Base-by-base conservation (phyloP, 1,140 invertebrate genomes). In the Drosophila insularis region DNA sequence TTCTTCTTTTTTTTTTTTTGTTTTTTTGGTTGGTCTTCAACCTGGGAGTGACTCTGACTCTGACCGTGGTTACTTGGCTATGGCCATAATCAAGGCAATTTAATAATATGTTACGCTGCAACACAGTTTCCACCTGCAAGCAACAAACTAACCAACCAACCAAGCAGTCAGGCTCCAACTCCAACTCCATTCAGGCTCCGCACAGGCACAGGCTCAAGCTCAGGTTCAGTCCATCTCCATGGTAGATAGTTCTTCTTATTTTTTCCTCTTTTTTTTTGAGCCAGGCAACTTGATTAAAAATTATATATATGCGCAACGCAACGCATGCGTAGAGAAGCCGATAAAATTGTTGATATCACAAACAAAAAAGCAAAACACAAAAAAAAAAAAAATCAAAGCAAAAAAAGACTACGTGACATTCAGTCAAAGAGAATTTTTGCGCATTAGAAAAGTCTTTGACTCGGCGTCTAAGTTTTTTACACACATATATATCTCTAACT, bases 41-140 rank as follows among this genome's bases (percentile, higher is more conserved):
- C 59, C 76, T 76, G 50, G 63, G 56, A 63, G 68, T 71, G 35
- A 19, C 37, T 27, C 55, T 27, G 46, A 40, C 21, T 40, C 76
- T 62, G 63, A 71, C 74, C 74, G 37, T 59, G 62, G 60, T 66
- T 65, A 55, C 63, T 54, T 69, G 58, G 68, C 65, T 72, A 68
- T 76, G 82, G 66, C 81, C 82, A 81, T 79, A 86, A 86, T 86
- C 81, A 86, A 86, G 82, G 46, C 82, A 87, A 87, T 82, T 87
- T 86, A 86, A 86, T 86, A 86, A 86, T 82, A 86, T 76, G 81
- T 86, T 86, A 79, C 81, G 81, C 75, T 82, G 81, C 82, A 50
- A 68, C 84, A 86, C 79, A 87, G 87, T 87, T 86, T 86, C 81
- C 81, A 86, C 81, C 81, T 86, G 82, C 75, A 75, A 85, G 78